Evolutionary conservation across 2,113 vertebrate species (phyloP), one percentile per base, ranked within the genome.

Genomic region (Callionymus lyra): DNA sequence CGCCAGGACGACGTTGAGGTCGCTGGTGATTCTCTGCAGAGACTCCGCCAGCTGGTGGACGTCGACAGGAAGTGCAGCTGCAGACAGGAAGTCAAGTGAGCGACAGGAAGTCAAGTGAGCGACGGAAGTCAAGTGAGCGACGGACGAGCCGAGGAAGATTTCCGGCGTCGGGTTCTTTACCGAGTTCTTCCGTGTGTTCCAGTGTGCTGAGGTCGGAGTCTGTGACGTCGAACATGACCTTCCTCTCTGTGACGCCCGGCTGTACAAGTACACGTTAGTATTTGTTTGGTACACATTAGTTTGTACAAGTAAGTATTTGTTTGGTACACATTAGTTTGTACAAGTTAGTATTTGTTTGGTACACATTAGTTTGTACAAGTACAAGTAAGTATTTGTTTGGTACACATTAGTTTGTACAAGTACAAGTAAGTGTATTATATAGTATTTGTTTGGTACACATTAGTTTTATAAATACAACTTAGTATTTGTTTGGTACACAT

Each of bases 171-270:
- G 4, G 1, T 9, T 27, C 12, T 21, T 58, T 34, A 77, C 81
- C 70, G 35, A 47, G 34, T 3, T 8, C 16, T 2, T 60, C 41
- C 0, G 16, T 34, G 10, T 76, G 83, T 32, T 81, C 79, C 0
- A 45, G 57, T 10, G 53, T 44, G 57, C 70, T 84, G 1, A 80
- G 61, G 53, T 92, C 92, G 0, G 85, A 87, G 42, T 80, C 84
- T 1, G 86, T 91, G 53, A 94, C 76, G 41, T 93, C 88, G 53
- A 98, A 97, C 2, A 89, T 92, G 62, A 97, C 93, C 65, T 87
- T 97, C 57, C 82, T 76, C 16, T 76, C 81, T 0, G n/a, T n/a
- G n/a, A n/a, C n/a, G n/a, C n/a, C 56, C 74, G 2, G 52, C 16
- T 14, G 59, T 68, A 42, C 57, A n/a, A n/a, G n/a, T n/a, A n/a